Evolutionary conservation across 92 coral and sea anemone genomes (phyloP).

Genomic region (Phenganax stokvisi): DNA sequence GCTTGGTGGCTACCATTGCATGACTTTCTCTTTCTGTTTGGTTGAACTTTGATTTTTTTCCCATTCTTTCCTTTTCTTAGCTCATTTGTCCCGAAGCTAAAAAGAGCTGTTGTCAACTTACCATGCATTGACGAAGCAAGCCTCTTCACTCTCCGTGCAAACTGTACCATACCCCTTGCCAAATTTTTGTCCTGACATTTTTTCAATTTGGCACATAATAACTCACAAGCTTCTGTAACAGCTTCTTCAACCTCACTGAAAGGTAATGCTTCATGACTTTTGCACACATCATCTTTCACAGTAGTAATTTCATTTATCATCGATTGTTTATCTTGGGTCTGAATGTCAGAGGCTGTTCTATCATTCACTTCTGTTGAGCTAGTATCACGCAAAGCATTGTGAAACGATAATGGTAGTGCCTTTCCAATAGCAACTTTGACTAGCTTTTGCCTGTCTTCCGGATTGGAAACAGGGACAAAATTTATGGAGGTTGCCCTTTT

Average conservation of each 20-base stretch:
- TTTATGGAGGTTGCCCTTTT: slow-evolving; percentile 52
- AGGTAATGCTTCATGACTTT: slow-evolving; percentile 21
- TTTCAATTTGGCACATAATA: slow-evolving; percentile 28
- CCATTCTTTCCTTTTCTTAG: slow-evolving; percentile 41
- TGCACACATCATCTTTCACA: slow-evolving; percentile 14
- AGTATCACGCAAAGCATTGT: slow-evolving; percentile 40
- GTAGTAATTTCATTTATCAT: slow-evolving; percentile 8
- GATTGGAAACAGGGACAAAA: slow-evolving; percentile 52
- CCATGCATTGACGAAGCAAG: slow-evolving; percentile 52
- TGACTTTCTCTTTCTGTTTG: slow-evolving; percentile 54
- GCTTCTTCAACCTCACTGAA: slow-evolving; percentile 38
- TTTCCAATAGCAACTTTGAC: slow-evolving; percentile 59
- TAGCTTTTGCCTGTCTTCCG: slow-evolving; percentile 48
- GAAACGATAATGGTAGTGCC: slow-evolving; percentile 48
- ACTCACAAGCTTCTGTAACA: slow-evolving; percentile 16
- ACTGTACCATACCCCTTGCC: slow-evolving; percentile 49
- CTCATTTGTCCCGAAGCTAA: slow-evolving; percentile 53
- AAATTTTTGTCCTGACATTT: slow-evolving; percentile 46
- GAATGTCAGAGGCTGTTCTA: background rate
- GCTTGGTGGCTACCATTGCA: slow-evolving; percentile 51
- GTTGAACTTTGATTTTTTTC: slow-evolving; percentile 47
- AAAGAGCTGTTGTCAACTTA: slow-evolving; percentile 46
- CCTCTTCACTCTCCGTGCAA: slow-evolving; percentile 47
- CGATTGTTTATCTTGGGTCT: background rate
- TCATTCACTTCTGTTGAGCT: slow-evolving; percentile 14